Evolutionary conservation across 2,888 invertebrate species (phyloP).

Genomic region (Noctua pronuba): DNA sequence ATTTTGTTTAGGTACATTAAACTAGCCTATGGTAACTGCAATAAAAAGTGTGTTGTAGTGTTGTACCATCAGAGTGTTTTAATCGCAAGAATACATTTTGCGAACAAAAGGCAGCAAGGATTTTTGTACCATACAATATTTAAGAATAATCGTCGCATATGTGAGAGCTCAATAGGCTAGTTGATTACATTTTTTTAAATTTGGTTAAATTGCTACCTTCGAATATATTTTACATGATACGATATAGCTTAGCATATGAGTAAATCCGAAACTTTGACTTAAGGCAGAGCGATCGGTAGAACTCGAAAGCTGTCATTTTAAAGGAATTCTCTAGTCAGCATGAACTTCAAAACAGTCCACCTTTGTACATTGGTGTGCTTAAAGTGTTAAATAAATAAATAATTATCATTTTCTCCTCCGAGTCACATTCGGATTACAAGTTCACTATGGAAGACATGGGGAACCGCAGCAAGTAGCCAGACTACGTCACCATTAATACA

Average conservation of each 20-base stretch:
- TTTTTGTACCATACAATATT: conserved; percentile 23
- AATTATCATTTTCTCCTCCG: not conserved
- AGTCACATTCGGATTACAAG: no score
- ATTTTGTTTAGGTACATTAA: conserved; percentile 1
- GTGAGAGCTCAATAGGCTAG: not conserved
- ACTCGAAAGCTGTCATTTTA: not conserved
- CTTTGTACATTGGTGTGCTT: not conserved
- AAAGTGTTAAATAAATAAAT: not conserved
- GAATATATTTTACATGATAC: not conserved
- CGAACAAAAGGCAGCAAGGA: not conserved
- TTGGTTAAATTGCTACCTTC: not conserved
- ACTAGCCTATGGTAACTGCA: not conserved
- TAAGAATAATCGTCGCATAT: not conserved
- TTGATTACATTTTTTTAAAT: not conserved
- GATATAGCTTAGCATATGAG: not conserved
- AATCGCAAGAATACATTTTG: not conserved
- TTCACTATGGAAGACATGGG: no score
- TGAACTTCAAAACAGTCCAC: not conserved
- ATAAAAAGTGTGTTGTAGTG: no score
- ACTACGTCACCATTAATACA: no score
- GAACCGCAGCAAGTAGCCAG: no score
- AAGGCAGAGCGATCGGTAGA: not conserved
- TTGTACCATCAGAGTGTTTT: not conserved
- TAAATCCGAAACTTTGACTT: not conserved
- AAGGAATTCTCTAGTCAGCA: not conserved